phyloP scores from a whole-genome alignment of 2,797 vertebrate species.

The Acrossocheilus fasciatus region DNA sequence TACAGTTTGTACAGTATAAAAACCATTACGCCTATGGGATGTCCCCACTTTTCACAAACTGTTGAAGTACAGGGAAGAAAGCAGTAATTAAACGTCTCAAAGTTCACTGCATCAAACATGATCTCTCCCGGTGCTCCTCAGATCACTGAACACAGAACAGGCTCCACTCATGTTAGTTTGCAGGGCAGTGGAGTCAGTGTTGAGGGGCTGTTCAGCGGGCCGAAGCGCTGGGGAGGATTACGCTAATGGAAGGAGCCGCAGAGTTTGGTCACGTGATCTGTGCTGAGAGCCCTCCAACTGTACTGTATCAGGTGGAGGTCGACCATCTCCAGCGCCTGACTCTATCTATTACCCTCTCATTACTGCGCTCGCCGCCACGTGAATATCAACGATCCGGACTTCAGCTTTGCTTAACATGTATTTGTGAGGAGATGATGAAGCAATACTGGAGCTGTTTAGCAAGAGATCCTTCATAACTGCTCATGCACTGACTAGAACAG shows the following conservation, averaged over 20 bases:
- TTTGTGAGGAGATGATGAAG: conserved; percentile 10
- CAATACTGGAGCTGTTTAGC: conserved; percentile 12
- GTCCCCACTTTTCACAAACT: not conserved
- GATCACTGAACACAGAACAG: conserved; percentile 24
- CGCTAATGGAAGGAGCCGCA: conserved; percentile 21
- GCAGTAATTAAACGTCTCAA: not conserved
- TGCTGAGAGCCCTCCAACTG: conserved; percentile 24
- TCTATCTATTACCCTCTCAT: conserved; percentile 40
- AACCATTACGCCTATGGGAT: too few species aligned
- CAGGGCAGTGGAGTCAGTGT: not conserved
- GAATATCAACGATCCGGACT: conserved; percentile 18
- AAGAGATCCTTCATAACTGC: conserved; percentile 25
- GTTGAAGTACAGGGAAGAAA: not conserved
- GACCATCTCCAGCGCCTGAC: conserved; percentile 11
- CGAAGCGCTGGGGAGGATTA: conserved; percentile 12
- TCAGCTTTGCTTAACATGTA: not conserved
- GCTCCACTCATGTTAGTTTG: not conserved
- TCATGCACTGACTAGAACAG: conserved; percentile 8
- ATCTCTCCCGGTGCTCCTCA: not conserved
- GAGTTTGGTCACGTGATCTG: conserved; percentile 4
- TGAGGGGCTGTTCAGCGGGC: conserved; percentile 9
- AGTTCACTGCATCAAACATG: not conserved
- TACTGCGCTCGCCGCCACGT: not conserved
- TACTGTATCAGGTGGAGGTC: not conserved
- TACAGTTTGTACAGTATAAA: too few species aligned